Conservation (phyloP, 2,888 invertebrate genomes). For the Parnassius mnemosyne region DNA sequence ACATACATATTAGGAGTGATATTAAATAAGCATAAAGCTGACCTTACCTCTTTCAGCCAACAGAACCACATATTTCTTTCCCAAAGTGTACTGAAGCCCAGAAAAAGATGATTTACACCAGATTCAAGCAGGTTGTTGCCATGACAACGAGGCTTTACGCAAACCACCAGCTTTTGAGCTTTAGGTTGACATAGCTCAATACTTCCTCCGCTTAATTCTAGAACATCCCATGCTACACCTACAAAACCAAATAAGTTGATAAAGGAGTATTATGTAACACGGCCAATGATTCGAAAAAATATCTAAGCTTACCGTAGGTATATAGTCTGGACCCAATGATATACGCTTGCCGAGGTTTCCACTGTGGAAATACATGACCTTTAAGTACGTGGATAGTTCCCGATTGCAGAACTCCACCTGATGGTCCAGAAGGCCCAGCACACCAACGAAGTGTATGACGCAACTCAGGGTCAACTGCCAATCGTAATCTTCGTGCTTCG, state of each 20-base stretch:
- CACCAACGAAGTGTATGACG: slow-evolving; percentile 82
- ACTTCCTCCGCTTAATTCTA: slow-evolving; percentile 68
- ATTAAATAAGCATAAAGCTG: neutral
- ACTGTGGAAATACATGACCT: slow-evolving; percentile 85
- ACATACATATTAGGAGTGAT: too few relatives aligned
- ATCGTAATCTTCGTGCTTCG: slow-evolving; percentile 77
- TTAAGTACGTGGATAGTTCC: slow-evolving; percentile 82
- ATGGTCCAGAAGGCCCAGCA: slow-evolving; percentile 78
- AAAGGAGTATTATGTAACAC: neutral
- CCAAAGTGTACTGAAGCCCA: slow-evolving; percentile 84
- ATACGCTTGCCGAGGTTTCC: slow-evolving; percentile 82
- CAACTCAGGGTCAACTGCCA: slow-evolving; percentile 84
- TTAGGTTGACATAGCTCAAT: slow-evolving; percentile 70
- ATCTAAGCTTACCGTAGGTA: slow-evolving; percentile 68
- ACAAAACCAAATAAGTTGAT: slow-evolving; percentile 32
- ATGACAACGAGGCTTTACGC: slow-evolving; percentile 67
- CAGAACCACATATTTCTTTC: slow-evolving; percentile 84
- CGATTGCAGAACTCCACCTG: slow-evolving; percentile 65
- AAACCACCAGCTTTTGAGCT: slow-evolving; percentile 67
- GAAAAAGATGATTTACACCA: slow-evolving; percentile 77
- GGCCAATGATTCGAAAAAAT: neutral
- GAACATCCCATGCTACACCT: slow-evolving; percentile 65
- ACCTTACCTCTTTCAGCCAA: slow-evolving; percentile 82
- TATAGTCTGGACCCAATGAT: slow-evolving; percentile 82
- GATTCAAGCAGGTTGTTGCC: slow-evolving; percentile 56